Base-by-base conservation (phyloP, 2,797 vertebrate species). In the Austrolebias charrua region DNA sequence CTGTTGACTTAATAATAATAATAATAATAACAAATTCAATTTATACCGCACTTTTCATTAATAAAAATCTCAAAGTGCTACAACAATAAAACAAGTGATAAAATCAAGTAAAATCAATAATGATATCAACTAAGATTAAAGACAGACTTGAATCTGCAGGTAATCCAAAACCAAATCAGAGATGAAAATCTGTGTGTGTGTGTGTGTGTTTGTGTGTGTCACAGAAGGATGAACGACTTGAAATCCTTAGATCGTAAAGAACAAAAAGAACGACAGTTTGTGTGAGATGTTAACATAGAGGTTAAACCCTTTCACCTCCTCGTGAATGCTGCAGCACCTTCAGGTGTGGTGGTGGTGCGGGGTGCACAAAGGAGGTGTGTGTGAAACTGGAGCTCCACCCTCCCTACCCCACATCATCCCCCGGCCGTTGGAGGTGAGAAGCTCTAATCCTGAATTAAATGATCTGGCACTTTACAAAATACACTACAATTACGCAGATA, bases 391-490 rank as follows among this genome's bases (percentile, higher is more conserved):
- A 78, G 82, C 78, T 62, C 55, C 73, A 78, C 85, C 85, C 31
- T 33, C 31, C 31, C 7, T 8, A 33, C 31, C 31, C 31, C 31
- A 33, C 31, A 5, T 8, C 31, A 33, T 8, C 35, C 7, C 70
- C 83, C 78, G 82, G 87, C 89, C 86, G 66, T 91, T 91, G 77
- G 85, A 92, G 86, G 89, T 91, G 84, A 91, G 90, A 91, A 84
- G 84, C 88, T 90, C 79, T 93, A 91, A 92, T 92, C 88, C 88
- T 78, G 88, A 91, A 88, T 90, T 92, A 93, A 92, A 92, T 73
- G 88, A 92, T 91, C 88, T 90, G 88, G 87, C 90, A 92, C 91
- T 92, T 92, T 92, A 90, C 90, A 93, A 92, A 92, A 91, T 90
- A 92, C 88, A 84, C 85, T 78, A 90, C 90, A 92, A 91, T 93